These are phyloP conservation scores for Pseudobourletiella spinata DNA, from an alignment of 1,140 invertebrate genomes.

Conservation along the genomic window DNA sequence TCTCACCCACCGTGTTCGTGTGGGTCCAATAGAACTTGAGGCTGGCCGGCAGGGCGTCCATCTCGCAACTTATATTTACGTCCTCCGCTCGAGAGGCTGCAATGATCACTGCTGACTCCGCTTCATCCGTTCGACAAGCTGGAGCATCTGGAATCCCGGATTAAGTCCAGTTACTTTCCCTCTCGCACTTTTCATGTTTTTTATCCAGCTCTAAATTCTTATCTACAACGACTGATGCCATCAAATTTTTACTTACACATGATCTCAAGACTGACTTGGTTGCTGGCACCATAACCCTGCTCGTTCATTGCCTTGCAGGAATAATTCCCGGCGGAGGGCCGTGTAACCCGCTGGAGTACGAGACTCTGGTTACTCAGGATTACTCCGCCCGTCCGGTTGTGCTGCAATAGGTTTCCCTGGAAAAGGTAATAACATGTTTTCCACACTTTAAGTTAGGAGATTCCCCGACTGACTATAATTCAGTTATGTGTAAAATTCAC, in stretches of 20 bases:
- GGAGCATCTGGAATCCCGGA: conserved; percentile 42
- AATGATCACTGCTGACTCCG: conserved; percentile 36
- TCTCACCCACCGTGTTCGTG: conserved; percentile 36
- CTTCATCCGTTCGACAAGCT: conserved; percentile 39
- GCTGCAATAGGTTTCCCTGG: conserved; percentile 49
- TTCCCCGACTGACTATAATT: neutral
- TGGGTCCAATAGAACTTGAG: conserved; percentile 42
- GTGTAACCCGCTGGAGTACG: conserved; percentile 53
- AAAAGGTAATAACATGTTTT: conserved; percentile 36
- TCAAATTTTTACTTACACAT: conserved; percentile 60
- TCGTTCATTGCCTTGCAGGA: conserved; percentile 51
- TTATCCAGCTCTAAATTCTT: no score
- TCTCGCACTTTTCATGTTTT: no score
- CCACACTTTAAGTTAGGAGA: neutral
- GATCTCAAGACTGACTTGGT: conserved; percentile 50
- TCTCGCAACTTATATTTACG: conserved; percentile 41
- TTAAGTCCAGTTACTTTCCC: no score
- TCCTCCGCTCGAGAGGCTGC: conserved; percentile 40
- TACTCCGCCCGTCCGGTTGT: conserved; percentile 54
- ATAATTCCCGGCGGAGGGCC: conserved; percentile 51
- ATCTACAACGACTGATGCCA: no score
- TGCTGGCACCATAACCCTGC: conserved; percentile 49
- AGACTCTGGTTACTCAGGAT: conserved; percentile 57
- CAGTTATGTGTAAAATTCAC: no score
- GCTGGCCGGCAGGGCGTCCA: conserved; percentile 40